Evolutionary conservation across 2,888 invertebrate species (phyloP).

Genomic region (Drosophila sordidula): DNA sequence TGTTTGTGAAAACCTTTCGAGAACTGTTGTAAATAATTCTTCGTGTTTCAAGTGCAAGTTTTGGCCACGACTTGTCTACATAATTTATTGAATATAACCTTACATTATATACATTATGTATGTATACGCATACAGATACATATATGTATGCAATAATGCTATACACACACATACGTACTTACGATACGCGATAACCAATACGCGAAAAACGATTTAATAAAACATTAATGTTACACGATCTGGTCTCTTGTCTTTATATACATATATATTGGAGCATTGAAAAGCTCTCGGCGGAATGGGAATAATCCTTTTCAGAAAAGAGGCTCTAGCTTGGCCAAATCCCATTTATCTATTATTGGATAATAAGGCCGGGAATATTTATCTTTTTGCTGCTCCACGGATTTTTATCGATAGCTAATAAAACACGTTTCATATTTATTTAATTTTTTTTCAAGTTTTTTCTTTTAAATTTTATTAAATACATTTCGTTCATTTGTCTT

Average conservation of each 20-base stretch:
- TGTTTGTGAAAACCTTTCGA: constrained; percentile 23
- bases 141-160: constrained; percentile 28
- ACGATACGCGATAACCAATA: constrained; percentile 58
- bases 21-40: constrained; percentile 70
- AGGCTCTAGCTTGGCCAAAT: background rate
- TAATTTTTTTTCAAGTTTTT: constrained; percentile 34
- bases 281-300: background rate
- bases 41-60: constrained; percentile 66
- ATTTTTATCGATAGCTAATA: background rate
- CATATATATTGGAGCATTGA: too few relatives aligned
- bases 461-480: constrained; percentile 74
- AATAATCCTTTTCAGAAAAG: background rate
- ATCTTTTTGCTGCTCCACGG: too few relatives aligned
- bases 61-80: constrained; percentile 46
- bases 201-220: constrained; percentile 67
- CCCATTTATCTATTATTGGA: background rate
- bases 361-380: too few relatives aligned
- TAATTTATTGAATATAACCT: constrained; percentile 65
- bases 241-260: background rate
- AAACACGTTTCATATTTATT: background rate
- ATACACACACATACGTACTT: constrained; percentile 36
- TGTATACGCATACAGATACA: constrained; percentile 29
- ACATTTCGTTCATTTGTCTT: constrained; percentile 67
- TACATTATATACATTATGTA: constrained; percentile 26
- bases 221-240: constrained; percentile 34